Evolutionary conservation across 1,140 invertebrate species (phyloP).

Genomic region (Whitmania pigra): DNA sequence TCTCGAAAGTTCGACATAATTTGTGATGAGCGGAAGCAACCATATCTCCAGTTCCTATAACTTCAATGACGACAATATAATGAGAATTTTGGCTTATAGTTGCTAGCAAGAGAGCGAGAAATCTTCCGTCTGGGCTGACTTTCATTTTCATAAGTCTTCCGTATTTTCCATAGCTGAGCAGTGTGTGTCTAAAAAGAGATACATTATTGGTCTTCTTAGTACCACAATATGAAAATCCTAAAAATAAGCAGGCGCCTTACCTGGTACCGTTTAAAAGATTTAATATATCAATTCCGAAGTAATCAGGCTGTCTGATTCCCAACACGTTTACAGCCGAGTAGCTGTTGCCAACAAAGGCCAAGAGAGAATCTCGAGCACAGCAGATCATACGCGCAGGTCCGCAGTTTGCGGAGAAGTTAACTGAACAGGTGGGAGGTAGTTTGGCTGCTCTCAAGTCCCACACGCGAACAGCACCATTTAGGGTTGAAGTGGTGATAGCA

Average conservation of each 20-base stretch:
- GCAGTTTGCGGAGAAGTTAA: neutral
- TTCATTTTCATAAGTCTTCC: constrained; percentile 19
- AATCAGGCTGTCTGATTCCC: constrained; percentile 3
- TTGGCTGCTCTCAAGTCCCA: constrained; percentile 4
- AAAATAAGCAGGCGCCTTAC: neutral
- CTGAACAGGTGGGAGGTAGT: neutral
- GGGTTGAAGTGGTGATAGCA: neutral
- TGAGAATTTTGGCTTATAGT: constrained; percentile 3
- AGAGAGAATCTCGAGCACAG: neutral
- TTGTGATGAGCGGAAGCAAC: neutral
- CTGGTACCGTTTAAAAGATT: neutral
- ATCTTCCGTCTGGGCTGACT: constrained; percentile 16
- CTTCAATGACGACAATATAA: constrained; percentile 20
- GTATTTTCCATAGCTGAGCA: constrained; percentile 19
- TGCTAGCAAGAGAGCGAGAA: constrained; percentile 20
- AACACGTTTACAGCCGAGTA: neutral
- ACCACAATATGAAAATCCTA: neutral
- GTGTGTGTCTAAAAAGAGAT: neutral
- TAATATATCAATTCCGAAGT: constrained; percentile 3
- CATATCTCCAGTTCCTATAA: constrained; percentile 5
- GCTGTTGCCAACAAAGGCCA: constrained; percentile 9
- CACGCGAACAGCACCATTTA: neutral
- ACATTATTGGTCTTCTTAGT: constrained; percentile 11
- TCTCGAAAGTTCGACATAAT: constrained; percentile 6
- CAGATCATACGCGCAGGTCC: neutral